Evolutionary conservation across 2,113 vertebrate genomes (phyloP).

Genomic region (Apistogramma diplotaenia): DNA sequence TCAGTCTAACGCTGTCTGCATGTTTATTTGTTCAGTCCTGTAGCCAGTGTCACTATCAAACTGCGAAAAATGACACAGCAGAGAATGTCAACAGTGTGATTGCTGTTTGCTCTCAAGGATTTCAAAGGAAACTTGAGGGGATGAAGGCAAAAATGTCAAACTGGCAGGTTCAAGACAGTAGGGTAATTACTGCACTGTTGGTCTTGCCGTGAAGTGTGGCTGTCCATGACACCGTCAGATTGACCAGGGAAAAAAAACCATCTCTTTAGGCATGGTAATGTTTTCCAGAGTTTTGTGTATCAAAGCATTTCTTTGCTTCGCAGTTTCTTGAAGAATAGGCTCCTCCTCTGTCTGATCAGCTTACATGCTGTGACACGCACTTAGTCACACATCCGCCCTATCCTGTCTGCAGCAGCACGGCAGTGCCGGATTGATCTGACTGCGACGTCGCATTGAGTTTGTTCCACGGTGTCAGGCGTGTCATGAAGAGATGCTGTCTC

Average conservation of each 20-base stretch:
- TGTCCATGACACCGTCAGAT: background rate
- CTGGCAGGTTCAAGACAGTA: slow-evolving; percentile 41
- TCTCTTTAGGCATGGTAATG: background rate
- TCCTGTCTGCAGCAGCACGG: slow-evolving; percentile 11
- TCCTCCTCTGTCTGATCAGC: background rate
- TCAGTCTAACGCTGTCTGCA: background rate
- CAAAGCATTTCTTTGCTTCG: background rate
- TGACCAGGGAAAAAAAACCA: background rate
- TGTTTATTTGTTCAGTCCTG: slow-evolving; percentile 3
- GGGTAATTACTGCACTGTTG: slow-evolving; percentile 19
- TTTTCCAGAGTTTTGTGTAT: background rate
- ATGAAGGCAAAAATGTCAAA: background rate
- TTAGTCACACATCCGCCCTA: background rate
- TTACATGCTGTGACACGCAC: background rate
- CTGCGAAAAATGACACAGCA: slow-evolving; percentile 14
- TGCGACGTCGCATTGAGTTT: slow-evolving; percentile 36
- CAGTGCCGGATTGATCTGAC: slow-evolving; percentile 40
- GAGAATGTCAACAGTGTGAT: slow-evolving; percentile 9
- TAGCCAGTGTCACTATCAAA: slow-evolving; percentile 3
- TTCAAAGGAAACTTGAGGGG: slow-evolving; percentile 10
- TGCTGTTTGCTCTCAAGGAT: background rate
- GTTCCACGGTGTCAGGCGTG: slow-evolving; percentile 36
- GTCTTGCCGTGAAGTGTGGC: background rate
- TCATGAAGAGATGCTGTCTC: slow-evolving; percentile 10
- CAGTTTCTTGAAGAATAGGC: background rate